These are phyloP conservation scores for Vultur gryphus DNA, from an alignment of 2,797 vertebrate species.

Conservation along the genomic window DNA sequence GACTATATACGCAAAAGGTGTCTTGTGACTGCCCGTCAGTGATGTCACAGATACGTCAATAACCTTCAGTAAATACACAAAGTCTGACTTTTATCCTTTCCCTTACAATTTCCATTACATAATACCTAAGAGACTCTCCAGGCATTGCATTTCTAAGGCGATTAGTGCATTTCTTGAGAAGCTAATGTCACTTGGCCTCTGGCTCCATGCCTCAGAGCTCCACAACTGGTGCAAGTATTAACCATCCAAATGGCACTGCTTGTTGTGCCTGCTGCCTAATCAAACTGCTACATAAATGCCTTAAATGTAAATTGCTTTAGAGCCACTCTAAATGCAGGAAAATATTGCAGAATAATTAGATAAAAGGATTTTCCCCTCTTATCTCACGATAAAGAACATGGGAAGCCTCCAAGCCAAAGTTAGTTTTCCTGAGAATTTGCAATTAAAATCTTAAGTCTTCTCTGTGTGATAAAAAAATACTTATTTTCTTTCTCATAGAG, in stretches of 20 bases:
- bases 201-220: not conserved
- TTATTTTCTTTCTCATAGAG: slow-evolving; percentile 2
- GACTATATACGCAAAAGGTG: not conserved
- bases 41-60: slow-evolving; percentile 27
- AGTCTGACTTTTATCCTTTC: slow-evolving; percentile 19
- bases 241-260: not conserved
- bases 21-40: not conserved
- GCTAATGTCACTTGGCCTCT: not conserved
- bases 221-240: not conserved
- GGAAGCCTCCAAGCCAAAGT: not conserved
- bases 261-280: not conserved
- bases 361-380: not conserved
- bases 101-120: not conserved
- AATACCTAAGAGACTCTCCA: slow-evolving; percentile 12
- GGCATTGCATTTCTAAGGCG: slow-evolving; percentile 16
- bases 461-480: slow-evolving; percentile 6
- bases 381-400: not conserved
- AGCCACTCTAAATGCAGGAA: not conserved
- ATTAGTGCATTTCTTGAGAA: slow-evolving; percentile 33
- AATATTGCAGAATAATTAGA: not conserved
- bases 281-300: not conserved
- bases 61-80: not conserved
- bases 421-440: slow-evolving; percentile 13
- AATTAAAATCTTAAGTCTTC: slow-evolving; percentile 24
- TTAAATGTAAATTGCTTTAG: not conserved